phyloP scores from a whole-genome alignment of 2,113 vertebrate genomes.

The Centropristis striata region DNA sequence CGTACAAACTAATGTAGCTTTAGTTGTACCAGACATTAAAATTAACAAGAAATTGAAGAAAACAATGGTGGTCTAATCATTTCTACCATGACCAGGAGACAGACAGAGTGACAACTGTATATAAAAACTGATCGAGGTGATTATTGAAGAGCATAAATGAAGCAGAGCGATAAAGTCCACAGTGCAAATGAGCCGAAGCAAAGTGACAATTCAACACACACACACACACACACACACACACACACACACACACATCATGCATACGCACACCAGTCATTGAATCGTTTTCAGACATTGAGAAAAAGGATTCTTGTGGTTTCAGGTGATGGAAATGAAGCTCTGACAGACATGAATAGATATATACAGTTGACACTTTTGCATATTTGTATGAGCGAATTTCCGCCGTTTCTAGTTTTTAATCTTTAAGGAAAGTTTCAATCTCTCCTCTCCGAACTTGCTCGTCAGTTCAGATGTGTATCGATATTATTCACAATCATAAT shows the following conservation, averaged over 20 bases:
- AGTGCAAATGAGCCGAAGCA: constrained; percentile 29
- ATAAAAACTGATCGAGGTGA: constrained; percentile 19
- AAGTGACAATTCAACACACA: constrained; percentile 24
- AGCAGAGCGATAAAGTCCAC: constrained; percentile 20
- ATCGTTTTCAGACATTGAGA: constrained; percentile 55
- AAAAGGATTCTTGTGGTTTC: constrained; percentile 44
- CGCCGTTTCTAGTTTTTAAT: constrained; percentile 28
- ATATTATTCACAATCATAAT: constrained; percentile 44
- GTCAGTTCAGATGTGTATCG: constrained; percentile 32
- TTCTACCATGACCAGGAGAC: constrained; percentile 18
- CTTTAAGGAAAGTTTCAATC: constrained; percentile 16
- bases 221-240: constrained; percentile 44
- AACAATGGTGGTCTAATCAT: too few species aligned
- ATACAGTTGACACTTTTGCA: constrained; percentile 72
- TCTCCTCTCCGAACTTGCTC: constrained; percentile 14
- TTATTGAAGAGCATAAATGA: constrained; percentile 37
- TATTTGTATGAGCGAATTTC: constrained; percentile 66
- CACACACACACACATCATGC: constrained; percentile 44
- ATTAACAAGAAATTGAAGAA: too few species aligned
- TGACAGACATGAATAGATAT: constrained; percentile 47
- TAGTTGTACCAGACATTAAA: too few species aligned
- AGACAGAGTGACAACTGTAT: neutral
- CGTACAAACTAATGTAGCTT: too few species aligned
- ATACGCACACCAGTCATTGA: constrained; percentile 48
- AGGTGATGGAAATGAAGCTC: constrained; percentile 37